A percentile compares a stretch with the other conserved stretches of the same genome.
Evolutionary conservation across 2,888 invertebrate genomes (phyloP).

Genomic region (Phengaris arion): DNA sequence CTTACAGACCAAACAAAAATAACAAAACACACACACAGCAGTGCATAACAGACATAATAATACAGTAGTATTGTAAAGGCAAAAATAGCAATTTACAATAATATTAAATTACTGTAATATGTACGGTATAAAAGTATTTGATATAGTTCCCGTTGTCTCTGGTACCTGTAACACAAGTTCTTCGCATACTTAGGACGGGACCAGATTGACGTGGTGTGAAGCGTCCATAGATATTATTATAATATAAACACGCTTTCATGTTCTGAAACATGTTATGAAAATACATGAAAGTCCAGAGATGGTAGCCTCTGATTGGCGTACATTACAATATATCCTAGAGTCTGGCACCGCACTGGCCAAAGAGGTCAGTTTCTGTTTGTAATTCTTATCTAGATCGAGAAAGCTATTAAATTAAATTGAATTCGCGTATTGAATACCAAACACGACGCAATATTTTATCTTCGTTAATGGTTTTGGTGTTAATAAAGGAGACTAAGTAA

Average conservation of each 20-base stretch:
- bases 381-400: constrained; percentile 27
- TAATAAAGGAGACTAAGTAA: constrained; percentile 18
- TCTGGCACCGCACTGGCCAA: background rate
- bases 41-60: no score
- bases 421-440: constrained; percentile 25
- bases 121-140: no score
- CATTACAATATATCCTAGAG: constrained; percentile 18
- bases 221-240: no score
- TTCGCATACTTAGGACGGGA: no score
- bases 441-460: constrained; percentile 22
- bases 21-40: no score
- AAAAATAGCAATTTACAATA: no score
- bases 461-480: constrained; percentile 14
- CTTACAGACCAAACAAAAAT: no score
- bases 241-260: background rate
- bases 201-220: no score
- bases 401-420: constrained; percentile 28
- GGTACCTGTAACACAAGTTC: no score
- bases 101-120: no score
- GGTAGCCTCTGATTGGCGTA: background rate
- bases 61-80: no score
- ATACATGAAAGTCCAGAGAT: constrained; percentile 12
- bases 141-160: no score
- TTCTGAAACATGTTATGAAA: constrained; percentile 2
- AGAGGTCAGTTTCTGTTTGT: constrained; percentile 27